A percentile compares a stretch with the other conserved stretches of the same genome.
Evolutionary conservation across 1,140 invertebrate species (phyloP).

Genomic region (Propsilocerus akamusi): DNA sequence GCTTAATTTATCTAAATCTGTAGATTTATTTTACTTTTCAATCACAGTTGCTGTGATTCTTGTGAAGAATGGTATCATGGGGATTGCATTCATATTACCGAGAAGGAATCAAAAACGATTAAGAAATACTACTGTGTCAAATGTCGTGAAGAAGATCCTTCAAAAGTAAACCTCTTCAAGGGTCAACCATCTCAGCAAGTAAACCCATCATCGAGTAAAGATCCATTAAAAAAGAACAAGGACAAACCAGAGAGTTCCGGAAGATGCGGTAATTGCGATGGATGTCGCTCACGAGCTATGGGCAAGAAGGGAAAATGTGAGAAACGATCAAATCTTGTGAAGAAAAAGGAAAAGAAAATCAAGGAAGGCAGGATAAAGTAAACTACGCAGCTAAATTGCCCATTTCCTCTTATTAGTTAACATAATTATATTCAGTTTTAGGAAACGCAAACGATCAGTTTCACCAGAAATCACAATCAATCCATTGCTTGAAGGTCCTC

Average conservation of each 20-base stretch:
- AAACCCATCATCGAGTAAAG: conserved; percentile 18
- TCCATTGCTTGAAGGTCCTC: conserved; percentile 26
- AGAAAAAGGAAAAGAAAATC: conserved; percentile 10
- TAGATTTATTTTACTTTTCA: conserved; percentile 10
- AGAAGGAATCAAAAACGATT: conserved; percentile 81
- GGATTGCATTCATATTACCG: conserved; percentile 89
- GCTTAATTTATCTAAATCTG: conserved; percentile 7
- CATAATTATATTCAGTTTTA: too few species aligned
- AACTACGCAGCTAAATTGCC: neutral
- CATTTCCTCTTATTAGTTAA: too few species aligned
- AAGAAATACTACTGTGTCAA: conserved; percentile 82
- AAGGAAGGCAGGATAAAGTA: conserved; percentile 12
- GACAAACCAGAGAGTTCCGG: conserved; percentile 17
- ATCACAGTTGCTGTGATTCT: conserved; percentile 70
- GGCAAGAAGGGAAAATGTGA: conserved; percentile 56
- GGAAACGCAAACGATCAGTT: conserved; percentile 27
- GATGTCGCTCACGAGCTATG: conserved; percentile 69
- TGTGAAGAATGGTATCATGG: conserved; percentile 99
- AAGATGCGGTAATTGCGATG: conserved; percentile 47
- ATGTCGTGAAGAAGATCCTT: conserved; percentile 65
- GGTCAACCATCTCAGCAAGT: conserved; percentile 9
- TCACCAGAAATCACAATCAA: conserved; percentile 32
- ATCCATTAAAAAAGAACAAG: conserved; percentile 23
- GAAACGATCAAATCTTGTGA: conserved; percentile 21
- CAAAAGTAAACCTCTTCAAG: conserved; percentile 14